Conservation (phyloP, 2,888 invertebrate species). For the Drymonia ruficornis region DNA sequence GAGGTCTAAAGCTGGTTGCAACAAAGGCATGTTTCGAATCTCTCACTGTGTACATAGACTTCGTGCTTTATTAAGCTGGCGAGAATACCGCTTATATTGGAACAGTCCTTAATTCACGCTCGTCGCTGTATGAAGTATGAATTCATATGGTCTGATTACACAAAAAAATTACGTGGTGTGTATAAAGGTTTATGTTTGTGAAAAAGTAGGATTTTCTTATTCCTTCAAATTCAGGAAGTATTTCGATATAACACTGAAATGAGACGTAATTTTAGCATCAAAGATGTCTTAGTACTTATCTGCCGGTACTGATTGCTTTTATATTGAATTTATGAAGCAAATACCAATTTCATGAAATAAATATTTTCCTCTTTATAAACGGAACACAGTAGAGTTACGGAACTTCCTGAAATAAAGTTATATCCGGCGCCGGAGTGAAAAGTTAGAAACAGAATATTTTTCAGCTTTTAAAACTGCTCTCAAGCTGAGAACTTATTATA, state of each 20-base stretch:
- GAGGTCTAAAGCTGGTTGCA: too few species aligned
- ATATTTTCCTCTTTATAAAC: not conserved
- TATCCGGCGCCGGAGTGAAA: conserved; percentile 17
- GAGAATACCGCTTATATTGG: not conserved
- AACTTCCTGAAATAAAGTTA: conserved; percentile 26
- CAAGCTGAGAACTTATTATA: conserved; percentile 13
- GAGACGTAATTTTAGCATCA: not conserved
- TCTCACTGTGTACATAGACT: too few species aligned
- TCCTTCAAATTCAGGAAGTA: not conserved
- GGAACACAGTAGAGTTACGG: conserved; percentile 15
- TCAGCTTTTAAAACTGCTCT: conserved; percentile 19
- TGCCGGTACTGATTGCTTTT: too few species aligned
- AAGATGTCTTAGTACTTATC: not conserved
- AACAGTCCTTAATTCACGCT: conserved; percentile 20
- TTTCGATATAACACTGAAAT: not conserved
- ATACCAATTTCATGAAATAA: too few species aligned
- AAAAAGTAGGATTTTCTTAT: not conserved
- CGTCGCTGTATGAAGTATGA: conserved; percentile 21
- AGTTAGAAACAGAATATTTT: conserved; percentile 29
- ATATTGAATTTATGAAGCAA: too few species aligned
- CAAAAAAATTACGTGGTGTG: conserved; percentile 6
- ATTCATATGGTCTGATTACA: conserved; percentile 14
- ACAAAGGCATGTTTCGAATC: too few species aligned
- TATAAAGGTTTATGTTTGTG: not conserved
- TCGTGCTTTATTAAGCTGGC: not conserved